These are phyloP conservation scores for Diorhabda carinulata DNA, from an alignment of 1,140 invertebrate genomes.

Conservation along the genomic window DNA sequence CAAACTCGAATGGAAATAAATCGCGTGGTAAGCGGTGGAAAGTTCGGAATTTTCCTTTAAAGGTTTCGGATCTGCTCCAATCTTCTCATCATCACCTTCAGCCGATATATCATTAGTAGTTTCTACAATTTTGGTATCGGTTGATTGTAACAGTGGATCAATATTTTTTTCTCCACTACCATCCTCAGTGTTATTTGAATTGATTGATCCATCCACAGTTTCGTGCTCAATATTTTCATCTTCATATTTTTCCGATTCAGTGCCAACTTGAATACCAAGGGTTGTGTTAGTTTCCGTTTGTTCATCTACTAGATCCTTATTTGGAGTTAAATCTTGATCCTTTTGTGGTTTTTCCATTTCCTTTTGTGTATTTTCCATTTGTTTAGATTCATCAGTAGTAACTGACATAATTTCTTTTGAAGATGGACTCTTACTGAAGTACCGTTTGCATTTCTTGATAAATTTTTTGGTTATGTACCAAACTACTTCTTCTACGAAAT, in stretches of 20 bases:
- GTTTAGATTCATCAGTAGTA: background rate
- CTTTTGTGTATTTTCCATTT: background rate
- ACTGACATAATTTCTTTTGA: background rate
- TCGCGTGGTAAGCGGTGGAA: conserved; percentile 40
- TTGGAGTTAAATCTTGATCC: conserved; percentile 12
- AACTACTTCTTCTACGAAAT: conserved; percentile 65
- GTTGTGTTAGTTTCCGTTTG: conserved; percentile 14
- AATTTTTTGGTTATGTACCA: conserved; percentile 54
- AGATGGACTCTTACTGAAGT: background rate
- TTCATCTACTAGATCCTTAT: background rate
- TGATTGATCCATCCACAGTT: no score
- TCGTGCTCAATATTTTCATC: no score
- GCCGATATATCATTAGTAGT: background rate
- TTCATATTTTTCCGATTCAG: no score
- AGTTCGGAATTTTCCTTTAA: conserved; percentile 13
- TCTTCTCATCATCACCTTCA: conserved; percentile 4
- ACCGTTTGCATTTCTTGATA: conserved; percentile 25
- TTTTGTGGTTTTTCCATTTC: background rate
- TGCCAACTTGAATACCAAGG: background rate
- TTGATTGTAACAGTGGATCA: background rate
- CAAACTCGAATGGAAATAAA: conserved; percentile 59
- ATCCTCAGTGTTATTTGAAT: no score
- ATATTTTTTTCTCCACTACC: no score
- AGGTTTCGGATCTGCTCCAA: background rate
- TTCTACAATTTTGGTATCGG: background rate